These are phyloP conservation scores for Aviceda subcristata DNA, from an alignment of 2,113 vertebrate genomes.

Conservation along the genomic window DNA sequence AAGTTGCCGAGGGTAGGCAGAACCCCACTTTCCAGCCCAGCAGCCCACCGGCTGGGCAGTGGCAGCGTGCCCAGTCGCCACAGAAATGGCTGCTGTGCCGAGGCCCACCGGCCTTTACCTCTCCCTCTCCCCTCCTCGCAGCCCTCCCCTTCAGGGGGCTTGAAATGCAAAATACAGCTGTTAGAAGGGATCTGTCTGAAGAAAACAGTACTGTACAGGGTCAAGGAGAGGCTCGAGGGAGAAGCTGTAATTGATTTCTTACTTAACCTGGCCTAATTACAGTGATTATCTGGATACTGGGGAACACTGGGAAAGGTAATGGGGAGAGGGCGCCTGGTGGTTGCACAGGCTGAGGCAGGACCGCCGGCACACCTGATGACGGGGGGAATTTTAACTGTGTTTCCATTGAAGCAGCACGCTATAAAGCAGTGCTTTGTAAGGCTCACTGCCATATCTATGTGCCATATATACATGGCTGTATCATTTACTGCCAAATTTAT, in stretches of 20 bases:
- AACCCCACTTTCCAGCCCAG: not conserved
- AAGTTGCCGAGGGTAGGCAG: not conserved
- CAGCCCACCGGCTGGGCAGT: not conserved
- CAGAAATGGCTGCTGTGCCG: not conserved
- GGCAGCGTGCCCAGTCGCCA: not conserved
- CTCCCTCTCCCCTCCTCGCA: not conserved
- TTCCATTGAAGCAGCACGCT: not conserved
- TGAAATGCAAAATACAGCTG: not conserved
- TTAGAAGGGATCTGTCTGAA: not conserved
- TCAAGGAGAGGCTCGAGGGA: not conserved
- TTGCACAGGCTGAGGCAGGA: not conserved
- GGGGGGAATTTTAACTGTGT: not conserved
- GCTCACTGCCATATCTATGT: not conserved
- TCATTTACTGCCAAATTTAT: not conserved
- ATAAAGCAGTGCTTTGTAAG: not conserved
- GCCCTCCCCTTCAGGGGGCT: not conserved
- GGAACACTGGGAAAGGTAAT: rapidly evolving
- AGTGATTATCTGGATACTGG: not conserved
- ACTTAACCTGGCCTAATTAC: not conserved
- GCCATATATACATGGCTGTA: not conserved
- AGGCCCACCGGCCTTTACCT: not conserved
- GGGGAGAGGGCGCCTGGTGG: rapidly evolving
- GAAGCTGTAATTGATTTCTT: not conserved
- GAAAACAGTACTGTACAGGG: rapidly evolving
- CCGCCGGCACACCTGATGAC: not conserved